Conservation (phyloP, 2,797 vertebrate genomes). For the Mormyrops attenuatus region DNA sequence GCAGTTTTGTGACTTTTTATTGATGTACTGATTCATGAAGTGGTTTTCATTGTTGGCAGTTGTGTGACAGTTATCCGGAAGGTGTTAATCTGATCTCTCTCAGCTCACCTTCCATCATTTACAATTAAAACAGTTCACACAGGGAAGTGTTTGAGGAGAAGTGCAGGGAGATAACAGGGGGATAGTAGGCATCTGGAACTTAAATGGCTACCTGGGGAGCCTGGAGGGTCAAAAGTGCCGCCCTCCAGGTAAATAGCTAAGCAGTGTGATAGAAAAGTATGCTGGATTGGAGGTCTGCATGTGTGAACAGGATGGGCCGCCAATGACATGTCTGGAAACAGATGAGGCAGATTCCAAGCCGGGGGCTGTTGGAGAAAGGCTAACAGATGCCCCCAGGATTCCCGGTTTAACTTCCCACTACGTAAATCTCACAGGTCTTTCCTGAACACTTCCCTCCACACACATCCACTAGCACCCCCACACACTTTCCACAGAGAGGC, state of each 20-base stretch:
- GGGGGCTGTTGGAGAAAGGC: neutral
- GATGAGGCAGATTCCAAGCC: conserved; percentile 27
- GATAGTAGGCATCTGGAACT: conserved; percentile 25
- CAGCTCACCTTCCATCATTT: conserved; percentile 1
- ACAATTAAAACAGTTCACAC: conserved; percentile 14
- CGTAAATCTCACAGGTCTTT: conserved; percentile 11
- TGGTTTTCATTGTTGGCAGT: neutral
- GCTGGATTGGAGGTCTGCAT: conserved; percentile 25
- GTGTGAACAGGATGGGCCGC: conserved; percentile 36
- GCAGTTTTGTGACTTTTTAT: neutral
- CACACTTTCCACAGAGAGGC: neutral
- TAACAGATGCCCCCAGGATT: neutral
- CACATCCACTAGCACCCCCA: neutral
- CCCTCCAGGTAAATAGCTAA: conserved; percentile 20
- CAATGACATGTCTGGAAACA: conserved; percentile 30
- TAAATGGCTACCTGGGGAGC: conserved; percentile 25
- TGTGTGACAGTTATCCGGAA: neutral
- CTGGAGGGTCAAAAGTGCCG: conserved; percentile 20
- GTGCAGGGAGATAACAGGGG: conserved; percentile 17
- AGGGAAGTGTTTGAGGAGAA: conserved; percentile 8
- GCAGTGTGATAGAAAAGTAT: conserved; percentile 27
- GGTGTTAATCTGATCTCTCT: conserved; percentile 15
- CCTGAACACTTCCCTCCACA: neutral
- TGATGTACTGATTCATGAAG: neutral
- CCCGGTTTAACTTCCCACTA: neutral